Percentiles rank a stretch among this genome's conserved stretches.
phyloP scores from a whole-genome alignment of 2,888 invertebrate genomes.

The Peribatodes rhomboidaria region DNA sequence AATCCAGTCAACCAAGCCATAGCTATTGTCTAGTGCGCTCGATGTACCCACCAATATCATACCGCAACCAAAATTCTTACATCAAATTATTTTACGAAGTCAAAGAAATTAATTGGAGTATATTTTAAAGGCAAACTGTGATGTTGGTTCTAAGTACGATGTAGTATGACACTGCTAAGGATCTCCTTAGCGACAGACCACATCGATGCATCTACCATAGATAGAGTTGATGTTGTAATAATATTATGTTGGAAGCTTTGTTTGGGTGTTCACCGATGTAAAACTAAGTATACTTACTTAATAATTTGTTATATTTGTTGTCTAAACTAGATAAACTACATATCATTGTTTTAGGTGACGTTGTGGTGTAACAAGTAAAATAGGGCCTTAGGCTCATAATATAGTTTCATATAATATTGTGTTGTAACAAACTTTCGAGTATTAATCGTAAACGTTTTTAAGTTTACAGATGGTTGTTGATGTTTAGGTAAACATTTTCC shows the following conservation, averaged over 20 bases:
- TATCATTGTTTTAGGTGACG: constrained; percentile 63
- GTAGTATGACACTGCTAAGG: constrained; percentile 58
- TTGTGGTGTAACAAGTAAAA: constrained; percentile 63
- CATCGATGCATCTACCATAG: constrained; percentile 75
- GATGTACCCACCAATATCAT: constrained; percentile 73
- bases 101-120: constrained; percentile 53
- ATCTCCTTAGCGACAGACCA: constrained; percentile 59
- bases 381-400: constrained; percentile 78
- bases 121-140: constrained; percentile 51
- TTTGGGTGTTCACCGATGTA: constrained; percentile 62
- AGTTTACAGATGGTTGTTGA: constrained; percentile 85
- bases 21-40: constrained; percentile 75
- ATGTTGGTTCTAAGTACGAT: constrained; percentile 66
- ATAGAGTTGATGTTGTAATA: constrained; percentile 79
- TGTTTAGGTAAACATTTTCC: constrained; percentile 80
- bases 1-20: constrained; percentile 63
- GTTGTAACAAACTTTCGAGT: constrained; percentile 58
- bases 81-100: constrained; percentile 40
- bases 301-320: constrained; percentile 46
- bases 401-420: constrained; percentile 66
- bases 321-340: constrained; percentile 52
- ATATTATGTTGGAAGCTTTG: constrained; percentile 68
- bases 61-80: constrained; percentile 58
- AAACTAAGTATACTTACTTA: constrained; percentile 45
- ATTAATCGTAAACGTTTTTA: constrained; percentile 75